These are phyloP conservation scores for Tiphia femorata DNA, from an alignment of 2,888 invertebrate genomes.

Conservation along the genomic window DNA sequence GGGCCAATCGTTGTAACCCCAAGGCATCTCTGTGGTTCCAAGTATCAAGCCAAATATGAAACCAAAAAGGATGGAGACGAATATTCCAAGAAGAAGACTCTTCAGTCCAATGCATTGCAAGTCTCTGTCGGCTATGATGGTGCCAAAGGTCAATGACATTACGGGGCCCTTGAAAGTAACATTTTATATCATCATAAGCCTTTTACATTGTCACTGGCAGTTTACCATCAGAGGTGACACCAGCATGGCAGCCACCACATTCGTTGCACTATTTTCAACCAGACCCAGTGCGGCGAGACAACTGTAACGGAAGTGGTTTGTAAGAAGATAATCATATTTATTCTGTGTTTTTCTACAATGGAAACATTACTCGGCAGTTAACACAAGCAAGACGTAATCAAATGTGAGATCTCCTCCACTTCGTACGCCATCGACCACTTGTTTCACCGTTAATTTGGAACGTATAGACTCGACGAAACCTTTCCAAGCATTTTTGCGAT, in stretches of 20 bases:
- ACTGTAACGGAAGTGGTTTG: conserved; percentile 70
- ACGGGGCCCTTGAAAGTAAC: conserved; percentile 79
- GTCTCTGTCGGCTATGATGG: conserved; percentile 80
- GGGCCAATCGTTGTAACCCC: conserved; percentile 83
- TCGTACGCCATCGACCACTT: conserved; percentile 85
- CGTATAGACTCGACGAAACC: conserved; percentile 82
- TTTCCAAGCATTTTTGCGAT: conserved; percentile 74
- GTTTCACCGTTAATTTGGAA: conserved; percentile 84
- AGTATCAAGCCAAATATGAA: conserved; percentile 83
- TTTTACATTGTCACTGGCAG: too few species aligned
- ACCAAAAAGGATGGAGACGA: conserved; percentile 83
- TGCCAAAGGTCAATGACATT: conserved; percentile 88
- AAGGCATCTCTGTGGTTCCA: conserved; percentile 81
- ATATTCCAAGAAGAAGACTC: conserved; percentile 78
- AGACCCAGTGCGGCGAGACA: conserved; percentile 86
- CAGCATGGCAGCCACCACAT: conserved; percentile 83
- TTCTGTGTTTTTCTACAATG: conserved; percentile 61
- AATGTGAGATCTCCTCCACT: conserved; percentile 85
- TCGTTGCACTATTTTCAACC: conserved; percentile 86
- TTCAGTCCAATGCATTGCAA: conserved; percentile 80
- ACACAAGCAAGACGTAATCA: conserved; percentile 83
- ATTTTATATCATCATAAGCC: too few species aligned
- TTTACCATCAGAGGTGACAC: conserved; percentile 80
- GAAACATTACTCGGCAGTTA: conserved; percentile 81
- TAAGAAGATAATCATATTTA: background rate